Conservation (phyloP, 2,797 vertebrate genomes). For the Pachyuromys duprasi region DNA sequence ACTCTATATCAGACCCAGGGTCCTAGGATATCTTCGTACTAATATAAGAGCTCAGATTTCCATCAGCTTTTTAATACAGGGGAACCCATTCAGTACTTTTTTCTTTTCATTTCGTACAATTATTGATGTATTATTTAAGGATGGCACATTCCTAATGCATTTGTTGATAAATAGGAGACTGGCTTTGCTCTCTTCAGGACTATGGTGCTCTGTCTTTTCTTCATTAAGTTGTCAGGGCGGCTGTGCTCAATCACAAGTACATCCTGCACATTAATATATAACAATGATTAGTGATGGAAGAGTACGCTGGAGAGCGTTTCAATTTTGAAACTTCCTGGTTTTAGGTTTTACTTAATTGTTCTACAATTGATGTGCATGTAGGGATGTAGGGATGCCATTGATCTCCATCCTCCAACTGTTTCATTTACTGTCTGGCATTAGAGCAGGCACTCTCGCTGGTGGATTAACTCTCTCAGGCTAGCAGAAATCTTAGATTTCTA, state of each 20-base stretch:
- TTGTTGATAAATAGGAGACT: slow-evolving; percentile 84
- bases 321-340: slow-evolving; percentile 74
- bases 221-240: slow-evolving; percentile 81
- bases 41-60: slow-evolving; percentile 72
- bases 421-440: slow-evolving; percentile 49
- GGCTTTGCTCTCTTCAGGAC: slow-evolving; percentile 80
- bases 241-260: slow-evolving; percentile 80
- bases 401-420: slow-evolving; percentile 43
- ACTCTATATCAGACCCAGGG: slow-evolving; percentile 23
- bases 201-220: slow-evolving; percentile 84
- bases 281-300: slow-evolving; percentile 70
- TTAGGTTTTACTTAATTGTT: slow-evolving; percentile 74
- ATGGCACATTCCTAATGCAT: slow-evolving; percentile 78
- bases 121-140: slow-evolving; percentile 85
- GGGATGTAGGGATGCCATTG: slow-evolving; percentile 52
- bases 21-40: slow-evolving; percentile 54
- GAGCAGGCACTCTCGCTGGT: neutral
- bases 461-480: slow-evolving; percentile 59
- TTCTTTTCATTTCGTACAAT: slow-evolving; percentile 75
- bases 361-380: slow-evolving; percentile 62
- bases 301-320: slow-evolving; percentile 64
- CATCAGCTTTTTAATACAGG: slow-evolving; percentile 68
- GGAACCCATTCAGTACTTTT: slow-evolving; percentile 66
- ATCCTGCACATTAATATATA: slow-evolving; percentile 71
- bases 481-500: neutral